Conservation (phyloP, 2,113 vertebrate species). For the Petroica traversi region DNA sequence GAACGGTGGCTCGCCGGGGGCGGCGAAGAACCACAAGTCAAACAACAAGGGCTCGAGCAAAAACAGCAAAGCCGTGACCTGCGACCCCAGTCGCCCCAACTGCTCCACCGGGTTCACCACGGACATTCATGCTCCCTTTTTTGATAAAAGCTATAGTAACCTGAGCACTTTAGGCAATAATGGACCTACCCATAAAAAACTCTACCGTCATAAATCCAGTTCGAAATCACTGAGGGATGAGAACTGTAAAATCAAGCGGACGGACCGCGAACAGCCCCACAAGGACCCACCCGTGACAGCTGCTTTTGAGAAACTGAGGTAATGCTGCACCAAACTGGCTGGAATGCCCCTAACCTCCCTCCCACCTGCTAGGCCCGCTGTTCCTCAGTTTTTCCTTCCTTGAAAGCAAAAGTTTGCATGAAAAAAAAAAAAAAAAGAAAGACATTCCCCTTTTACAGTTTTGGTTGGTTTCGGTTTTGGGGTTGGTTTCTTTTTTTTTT, state of each 20-base stretch:
- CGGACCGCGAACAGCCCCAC: conserved; percentile 89
- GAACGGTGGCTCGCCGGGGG: conserved; percentile 73
- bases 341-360: conserved; percentile 84
- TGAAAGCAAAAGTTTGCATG: conserved; percentile 96
- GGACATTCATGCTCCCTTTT: conserved; percentile 80
- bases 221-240: conserved; percentile 95
- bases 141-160: conserved; percentile 92
- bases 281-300: conserved; percentile 94
- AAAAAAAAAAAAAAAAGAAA: conserved; percentile 69
- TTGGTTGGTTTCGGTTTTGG: conserved; percentile 52
- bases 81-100: conserved; percentile 84
- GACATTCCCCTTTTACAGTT: conserved; percentile 80
- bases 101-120: conserved; percentile 76
- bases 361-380: conserved; percentile 74
- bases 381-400: conserved; percentile 75
- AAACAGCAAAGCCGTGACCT: conserved; percentile 83
- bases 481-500: not conserved
- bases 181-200: conserved; percentile 97
- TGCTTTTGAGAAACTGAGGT: conserved; percentile 99
- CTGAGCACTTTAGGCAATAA: conserved; percentile 91
- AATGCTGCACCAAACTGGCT: conserved; percentile 95
- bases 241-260: conserved; percentile 92
- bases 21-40: conserved; percentile 85
- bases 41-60: conserved; percentile 86
- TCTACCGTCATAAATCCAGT: conserved; percentile 98